Base-by-base conservation (phyloP, 2,797 vertebrate species). In the Emys orbicularis region DNA sequence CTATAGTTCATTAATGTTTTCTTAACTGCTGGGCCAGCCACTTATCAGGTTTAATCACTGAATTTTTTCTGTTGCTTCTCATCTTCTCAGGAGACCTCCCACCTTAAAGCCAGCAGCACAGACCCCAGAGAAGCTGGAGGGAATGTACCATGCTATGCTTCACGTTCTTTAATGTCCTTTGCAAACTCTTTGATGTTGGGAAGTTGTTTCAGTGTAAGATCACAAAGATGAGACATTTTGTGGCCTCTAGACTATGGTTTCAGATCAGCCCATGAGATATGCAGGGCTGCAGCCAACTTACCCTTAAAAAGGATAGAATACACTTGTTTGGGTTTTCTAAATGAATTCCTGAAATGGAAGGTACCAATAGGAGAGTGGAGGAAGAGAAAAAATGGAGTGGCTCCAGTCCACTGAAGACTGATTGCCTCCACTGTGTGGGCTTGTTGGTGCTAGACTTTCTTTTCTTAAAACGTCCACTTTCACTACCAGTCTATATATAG, bases 311-410 rank as follows among this genome's bases (percentile, higher is more conserved):
- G 83, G 76, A 74, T n/a, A 90, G 53, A 88, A 85, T 81, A 49
- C 37, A 21, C 54, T 94, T 90, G 68, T 88, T 92, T 83, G 27
- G 37, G 53, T 87, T 94, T 92, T 91, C 41, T 92, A 90, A 94
- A 97, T 77, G 85, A 87, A 92, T 86, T 95, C 95, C 94, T 95
- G 88, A 90, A 93, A 84, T 83, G 52, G 49, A 84, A 95, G 59
- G 57, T 91, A 82, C 53, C 41, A 74, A 1, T 19, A 91, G 86
- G 84, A 81, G 59, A 8, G 74, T 88, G 65, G 79, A 87, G 86
- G 92, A 94, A 81, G 77, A 93, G 83, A 92, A 92, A 88, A 88
- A 5, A 9, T 59, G 77, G 68, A 59, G 57, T 92, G 83, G 68
- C 79, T 91, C 52, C 80, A 82, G 84, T 19, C 57, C 65, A 82